phyloP scores from a whole-genome alignment of 2,888 invertebrate species.

The Amaurobius ferox region DNA sequence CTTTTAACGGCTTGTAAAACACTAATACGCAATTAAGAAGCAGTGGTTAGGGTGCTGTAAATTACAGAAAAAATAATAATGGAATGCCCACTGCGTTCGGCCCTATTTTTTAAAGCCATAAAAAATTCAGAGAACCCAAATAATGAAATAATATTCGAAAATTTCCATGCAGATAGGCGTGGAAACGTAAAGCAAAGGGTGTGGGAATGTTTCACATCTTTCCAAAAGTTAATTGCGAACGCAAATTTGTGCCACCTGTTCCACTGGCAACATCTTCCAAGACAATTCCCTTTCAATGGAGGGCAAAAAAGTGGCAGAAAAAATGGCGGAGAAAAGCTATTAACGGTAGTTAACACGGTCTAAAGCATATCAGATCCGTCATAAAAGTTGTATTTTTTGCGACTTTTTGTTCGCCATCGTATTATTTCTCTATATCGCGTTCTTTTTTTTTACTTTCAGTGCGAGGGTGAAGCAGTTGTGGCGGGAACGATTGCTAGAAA shows the following conservation, averaged over 20 bases:
- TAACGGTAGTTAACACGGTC: slow-evolving; percentile 60
- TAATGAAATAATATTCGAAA: slow-evolving; percentile 9
- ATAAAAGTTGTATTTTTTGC: slow-evolving; percentile 58
- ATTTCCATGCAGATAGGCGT: background rate
- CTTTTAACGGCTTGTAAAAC: slow-evolving; percentile 41
- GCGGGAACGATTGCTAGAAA: slow-evolving; percentile 1
- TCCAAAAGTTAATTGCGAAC: slow-evolving; percentile 58
- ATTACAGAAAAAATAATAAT: background rate
- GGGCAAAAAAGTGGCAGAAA: background rate
- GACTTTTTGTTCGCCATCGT: slow-evolving; percentile 15
- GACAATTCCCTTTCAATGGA: slow-evolving; percentile 1
- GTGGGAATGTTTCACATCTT: slow-evolving; percentile 11
- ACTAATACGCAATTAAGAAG: slow-evolving; percentile 54
- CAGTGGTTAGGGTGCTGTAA: background rate
- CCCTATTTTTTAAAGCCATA: background rate
- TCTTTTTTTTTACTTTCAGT: slow-evolving; percentile 40
- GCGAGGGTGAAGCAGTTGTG: background rate
- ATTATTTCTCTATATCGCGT: background rate
- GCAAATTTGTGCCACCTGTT: slow-evolving; percentile 60
- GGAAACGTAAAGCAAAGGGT: background rate
- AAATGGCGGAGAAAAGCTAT: slow-evolving; percentile 41
- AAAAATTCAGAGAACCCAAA: slow-evolving; percentile 5
- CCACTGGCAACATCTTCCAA: slow-evolving; percentile 22
- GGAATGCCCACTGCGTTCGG: background rate
- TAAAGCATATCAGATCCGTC: slow-evolving; percentile 61